Conservation (phyloP, 2,113 vertebrate genomes). For the Nannobrachium achirus region DNA sequence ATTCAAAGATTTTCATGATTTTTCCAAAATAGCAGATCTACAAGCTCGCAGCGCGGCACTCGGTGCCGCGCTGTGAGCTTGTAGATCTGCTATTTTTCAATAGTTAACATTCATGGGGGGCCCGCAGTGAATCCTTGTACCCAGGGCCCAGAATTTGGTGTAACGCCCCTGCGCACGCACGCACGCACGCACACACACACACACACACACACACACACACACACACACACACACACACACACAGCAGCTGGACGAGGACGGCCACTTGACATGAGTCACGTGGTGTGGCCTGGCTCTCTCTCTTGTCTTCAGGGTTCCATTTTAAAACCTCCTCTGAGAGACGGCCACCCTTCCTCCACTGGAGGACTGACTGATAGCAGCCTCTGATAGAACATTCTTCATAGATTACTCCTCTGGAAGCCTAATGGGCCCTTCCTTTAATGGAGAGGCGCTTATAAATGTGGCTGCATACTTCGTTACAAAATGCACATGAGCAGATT, state of each 20-base stretch:
- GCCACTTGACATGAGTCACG: conserved; percentile 78
- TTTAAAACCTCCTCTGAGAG: conserved; percentile 66
- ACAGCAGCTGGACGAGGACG: conserved; percentile 11
- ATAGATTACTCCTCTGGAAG: conserved; percentile 57
- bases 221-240: background rate
- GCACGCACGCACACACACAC: background rate
- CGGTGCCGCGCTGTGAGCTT: no score
- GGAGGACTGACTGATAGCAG: conserved; percentile 71
- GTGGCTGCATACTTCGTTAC: conserved; percentile 6
- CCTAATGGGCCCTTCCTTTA: conserved; percentile 63
- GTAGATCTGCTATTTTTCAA: no score
- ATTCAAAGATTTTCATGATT: no score
- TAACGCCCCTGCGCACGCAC: background rate
- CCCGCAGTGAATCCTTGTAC: no score
- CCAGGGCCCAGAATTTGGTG: no score
- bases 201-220: conserved; percentile 27
- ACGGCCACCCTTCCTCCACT: conserved; percentile 57
- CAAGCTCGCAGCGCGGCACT: no score
- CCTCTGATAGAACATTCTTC: conserved; percentile 67
- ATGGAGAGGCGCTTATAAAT: conserved; percentile 58
- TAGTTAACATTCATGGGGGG: no score
- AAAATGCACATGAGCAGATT: background rate
- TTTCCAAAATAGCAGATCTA: no score
- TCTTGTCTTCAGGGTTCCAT: conserved; percentile 69
- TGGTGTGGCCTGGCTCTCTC: conserved; percentile 47